Conservation (phyloP, 2,888 invertebrate genomes). For the Ypsolopha scabrella region DNA sequence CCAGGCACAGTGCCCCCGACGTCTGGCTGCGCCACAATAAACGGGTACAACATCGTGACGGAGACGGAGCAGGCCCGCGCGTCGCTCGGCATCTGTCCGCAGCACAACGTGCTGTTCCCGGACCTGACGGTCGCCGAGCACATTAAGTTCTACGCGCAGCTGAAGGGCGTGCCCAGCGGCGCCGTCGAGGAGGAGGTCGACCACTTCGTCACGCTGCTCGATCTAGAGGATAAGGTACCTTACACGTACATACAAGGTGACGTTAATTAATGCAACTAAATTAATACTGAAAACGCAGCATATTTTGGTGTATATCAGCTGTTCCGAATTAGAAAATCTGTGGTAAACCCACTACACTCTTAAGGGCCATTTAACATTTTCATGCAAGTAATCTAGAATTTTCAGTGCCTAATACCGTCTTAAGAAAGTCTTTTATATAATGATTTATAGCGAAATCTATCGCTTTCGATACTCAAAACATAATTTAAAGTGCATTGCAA, state of each 20-base stretch:
- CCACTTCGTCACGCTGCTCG: constrained; percentile 75
- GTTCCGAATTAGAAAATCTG: too few species aligned
- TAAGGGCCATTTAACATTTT: too few species aligned
- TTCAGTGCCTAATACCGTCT: too few species aligned
- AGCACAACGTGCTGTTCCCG: constrained; percentile 88
- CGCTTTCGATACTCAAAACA: too few species aligned
- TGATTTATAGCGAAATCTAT: too few species aligned
- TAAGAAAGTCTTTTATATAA: too few species aligned
- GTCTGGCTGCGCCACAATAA: constrained; percentile 79
- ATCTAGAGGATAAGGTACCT: constrained; percentile 74
- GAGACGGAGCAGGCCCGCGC: constrained; percentile 77
- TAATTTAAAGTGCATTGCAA: too few species aligned
- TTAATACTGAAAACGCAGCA: too few species aligned
- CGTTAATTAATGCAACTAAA: too few species aligned
- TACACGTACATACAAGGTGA: background rate
- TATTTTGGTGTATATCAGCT: too few species aligned
- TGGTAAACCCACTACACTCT: too few species aligned
- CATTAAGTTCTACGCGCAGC: constrained; percentile 82
- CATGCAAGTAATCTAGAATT: too few species aligned
- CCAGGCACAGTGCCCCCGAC: constrained; percentile 77
- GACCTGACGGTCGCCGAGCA: constrained; percentile 88
- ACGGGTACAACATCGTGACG: constrained; percentile 78
- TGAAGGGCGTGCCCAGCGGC: constrained; percentile 72
- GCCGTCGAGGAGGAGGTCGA: constrained; percentile 73
- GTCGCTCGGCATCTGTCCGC: constrained; percentile 86